Base-by-base conservation (phyloP, 2,888 invertebrate species). In the Idaea dimidiata region DNA sequence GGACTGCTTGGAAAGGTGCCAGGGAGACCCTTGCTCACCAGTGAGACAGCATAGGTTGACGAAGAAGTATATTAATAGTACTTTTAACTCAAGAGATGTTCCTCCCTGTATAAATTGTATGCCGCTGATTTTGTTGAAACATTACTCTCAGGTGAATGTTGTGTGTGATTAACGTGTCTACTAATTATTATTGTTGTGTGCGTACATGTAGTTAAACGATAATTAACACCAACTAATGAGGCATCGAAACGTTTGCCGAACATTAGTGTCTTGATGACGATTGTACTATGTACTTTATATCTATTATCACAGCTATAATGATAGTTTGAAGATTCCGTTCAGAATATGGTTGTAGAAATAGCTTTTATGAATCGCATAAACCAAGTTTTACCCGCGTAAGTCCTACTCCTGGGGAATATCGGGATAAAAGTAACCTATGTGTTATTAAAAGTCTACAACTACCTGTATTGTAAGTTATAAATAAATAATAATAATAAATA, bases 181-280 rank as follows among this genome's bases (percentile, higher is more conserved):
- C 43, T 43, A 43, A 43, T 43, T 43, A 43, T 43, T 43, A 43
- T 43, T 59, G 64, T 66, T 62, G 60, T 65, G 64, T 53, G 58
- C 60, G 62, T 62, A 60, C 60, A 58, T 65, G 17, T 18, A 18
- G 61, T 61, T 65, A 55, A 65, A 62, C 62, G 62, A 57, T 67
- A 67, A 67, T 65, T 67, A 65, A 67, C 59, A 62, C 65, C 59
- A 63, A 61, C 67, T 67, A 67, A 67, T 67, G 67, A 63, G 63
- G 63, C 63, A 59, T 63, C 63, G 60, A 62, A 67, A 62, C 61
- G 63, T 67, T 65, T 59, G 59, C 62, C 58, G 64, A 63, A 62
- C 60, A 59, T 58, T 59, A 62, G 65, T 59, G 62, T 59, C 16
- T 18, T 56, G 18, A 56, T 56, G 56, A 56, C 17, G 8, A 56